Base-by-base conservation (phyloP, 2,888 invertebrate genomes). In the Lasius platythorax region DNA sequence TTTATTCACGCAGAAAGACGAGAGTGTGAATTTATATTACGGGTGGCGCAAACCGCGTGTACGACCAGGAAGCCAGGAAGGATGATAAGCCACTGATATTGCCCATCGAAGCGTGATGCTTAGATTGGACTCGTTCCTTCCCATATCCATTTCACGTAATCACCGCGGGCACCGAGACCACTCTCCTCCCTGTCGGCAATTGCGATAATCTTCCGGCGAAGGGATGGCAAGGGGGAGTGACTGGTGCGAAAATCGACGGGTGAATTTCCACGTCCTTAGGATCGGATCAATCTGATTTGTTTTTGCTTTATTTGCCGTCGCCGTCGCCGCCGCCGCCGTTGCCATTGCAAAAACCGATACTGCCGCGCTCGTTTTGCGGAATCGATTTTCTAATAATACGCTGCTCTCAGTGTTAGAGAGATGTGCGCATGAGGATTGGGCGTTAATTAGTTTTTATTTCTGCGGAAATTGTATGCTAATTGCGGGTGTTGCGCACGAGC, bases 51-150 rank as follows among this genome's bases (percentile, higher is more conserved):
- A 67, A 66, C 50, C 58, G 61, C 67, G 82, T 28, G 53, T 66
- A 68, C 70, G 40, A 30, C 74, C 78, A 84, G 73, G 81, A 74
- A 87, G 84, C 84, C 81, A 81, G 90, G 82, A 88, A 86, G 83
- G 90, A 91, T 93, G 93, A 93, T 93, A 93, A 93, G 93, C 93
- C 91, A 91, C 89, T 92, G 92, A 93, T 93, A 93, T 93, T 93
- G 92, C 90, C 89, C 89, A 93, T 92, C 91, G 92, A 90, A 91
- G 90, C 88, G 91, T 92, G 92, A 91, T 87, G 91, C 92, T 93
- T 91, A 93, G 93, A 93, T 93, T 93, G 92, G 91, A 92, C 93
- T 92, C 91, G 91, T 91, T 91, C 91, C 91, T 89, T 91, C 92
- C 91, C 87, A 90, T 90, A 91, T 90, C 92, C 91, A 90, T 88